A percentile compares a stretch with the other conserved stretches of the same genome.
These are phyloP conservation scores for Myripristis jacobus DNA, from an alignment of 2,797 vertebrate genomes.

Conservation along the genomic window DNA sequence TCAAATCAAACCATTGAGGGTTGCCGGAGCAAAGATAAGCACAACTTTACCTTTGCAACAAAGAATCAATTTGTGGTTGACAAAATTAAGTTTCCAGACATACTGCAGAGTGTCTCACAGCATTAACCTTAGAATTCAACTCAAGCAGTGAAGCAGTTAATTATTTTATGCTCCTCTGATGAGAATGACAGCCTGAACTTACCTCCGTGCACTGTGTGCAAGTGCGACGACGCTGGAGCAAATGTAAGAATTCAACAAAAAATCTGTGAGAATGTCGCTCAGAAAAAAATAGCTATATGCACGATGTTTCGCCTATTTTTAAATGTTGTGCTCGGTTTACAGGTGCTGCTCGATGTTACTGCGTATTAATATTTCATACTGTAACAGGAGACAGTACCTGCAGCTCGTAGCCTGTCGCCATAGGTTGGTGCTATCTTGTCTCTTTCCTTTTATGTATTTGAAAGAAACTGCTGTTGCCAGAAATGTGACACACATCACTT, in stretches of 20 bases:
- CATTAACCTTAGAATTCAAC: constrained; percentile 13
- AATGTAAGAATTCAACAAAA: constrained; percentile 39
- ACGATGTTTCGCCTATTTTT: too few species aligned
- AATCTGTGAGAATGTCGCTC: constrained; percentile 5
- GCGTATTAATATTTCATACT: too few species aligned
- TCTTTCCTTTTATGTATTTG: too few species aligned
- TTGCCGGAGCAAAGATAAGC: neutral
- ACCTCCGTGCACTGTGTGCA: constrained; percentile 16
- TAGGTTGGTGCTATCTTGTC: too few species aligned
- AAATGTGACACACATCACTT: too few species aligned
- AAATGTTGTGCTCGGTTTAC: too few species aligned
- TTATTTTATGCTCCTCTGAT: constrained; percentile 24
- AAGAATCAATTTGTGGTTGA: constrained; percentile 20
- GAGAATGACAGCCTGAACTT: constrained; percentile 19
- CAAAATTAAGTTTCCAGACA: constrained; percentile 13
- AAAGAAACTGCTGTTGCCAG: too few species aligned
- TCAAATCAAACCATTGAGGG: neutral
- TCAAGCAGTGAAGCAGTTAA: constrained; percentile 21
- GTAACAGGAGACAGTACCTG: too few species aligned
- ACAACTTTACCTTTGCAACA: constrained; percentile 2
- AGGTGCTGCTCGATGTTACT: too few species aligned
- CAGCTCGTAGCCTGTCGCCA: too few species aligned
- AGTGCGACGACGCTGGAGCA: constrained; percentile 11
- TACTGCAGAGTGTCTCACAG: constrained; percentile 1
- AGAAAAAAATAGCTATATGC: too few species aligned